Conservation (phyloP, 2,888 invertebrate genomes). For the Synanthedon vespiformis region DNA sequence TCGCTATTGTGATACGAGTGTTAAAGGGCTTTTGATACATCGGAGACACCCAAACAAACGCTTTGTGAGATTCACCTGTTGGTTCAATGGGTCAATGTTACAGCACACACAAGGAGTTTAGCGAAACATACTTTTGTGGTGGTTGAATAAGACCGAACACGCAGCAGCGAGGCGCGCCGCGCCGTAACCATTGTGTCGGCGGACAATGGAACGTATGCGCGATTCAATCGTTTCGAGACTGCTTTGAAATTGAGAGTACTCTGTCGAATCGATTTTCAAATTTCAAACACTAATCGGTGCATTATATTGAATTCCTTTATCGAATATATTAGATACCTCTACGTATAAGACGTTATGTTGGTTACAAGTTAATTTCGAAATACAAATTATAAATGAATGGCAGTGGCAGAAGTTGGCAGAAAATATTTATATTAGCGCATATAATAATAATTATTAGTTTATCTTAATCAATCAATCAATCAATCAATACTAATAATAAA, state of each 20-base stretch:
- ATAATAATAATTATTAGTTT: too few species aligned
- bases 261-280: conserved; percentile 14
- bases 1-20: conserved; percentile 2
- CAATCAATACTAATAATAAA: too few species aligned
- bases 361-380: background rate
- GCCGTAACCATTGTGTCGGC: conserved; percentile 41
- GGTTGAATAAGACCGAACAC: conserved; percentile 34
- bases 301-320: background rate
- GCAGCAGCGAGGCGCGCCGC: conserved; percentile 25
- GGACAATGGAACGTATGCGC: conserved; percentile 59
- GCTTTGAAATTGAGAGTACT: conserved; percentile 53
- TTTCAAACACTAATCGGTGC: background rate
- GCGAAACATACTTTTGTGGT: conserved; percentile 63
- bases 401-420: too few species aligned
- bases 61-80: conserved; percentile 61
- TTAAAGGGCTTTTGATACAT: conserved; percentile 30
- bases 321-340: background rate
- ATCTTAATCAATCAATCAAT: too few species aligned
- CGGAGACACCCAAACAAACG: conserved; percentile 61
- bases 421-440: too few species aligned
- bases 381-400: too few species aligned
- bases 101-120: conserved; percentile 57
- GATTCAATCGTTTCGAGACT: conserved; percentile 50
- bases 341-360: background rate
- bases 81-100: conserved; percentile 68